Conservation (phyloP, 1,140 invertebrate genomes). For the Olivierus martensii region DNA sequence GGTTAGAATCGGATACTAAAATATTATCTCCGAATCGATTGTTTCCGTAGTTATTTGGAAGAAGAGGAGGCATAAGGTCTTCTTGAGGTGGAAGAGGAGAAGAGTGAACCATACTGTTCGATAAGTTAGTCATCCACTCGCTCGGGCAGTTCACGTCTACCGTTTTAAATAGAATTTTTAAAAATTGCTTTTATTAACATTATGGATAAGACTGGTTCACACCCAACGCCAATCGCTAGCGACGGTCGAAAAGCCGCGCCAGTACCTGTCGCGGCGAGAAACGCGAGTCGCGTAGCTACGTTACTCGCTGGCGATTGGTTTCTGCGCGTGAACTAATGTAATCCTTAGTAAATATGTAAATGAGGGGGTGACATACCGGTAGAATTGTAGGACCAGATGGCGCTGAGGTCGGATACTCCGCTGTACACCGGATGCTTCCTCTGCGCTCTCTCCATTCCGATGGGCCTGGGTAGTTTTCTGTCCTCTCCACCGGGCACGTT, state of each 20-base stretch:
- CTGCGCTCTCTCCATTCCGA: slow-evolving; percentile 26
- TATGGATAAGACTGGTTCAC: too few relatives aligned
- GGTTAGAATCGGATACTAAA: slow-evolving; percentile 7
- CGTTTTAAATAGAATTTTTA: neutral
- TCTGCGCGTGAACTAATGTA: neutral
- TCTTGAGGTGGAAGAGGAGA: slow-evolving; percentile 4
- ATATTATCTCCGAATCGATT: slow-evolving; percentile 8
- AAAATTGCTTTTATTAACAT: too few relatives aligned
- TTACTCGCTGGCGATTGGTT: too few relatives aligned
- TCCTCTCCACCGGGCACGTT: slow-evolving; percentile 15
- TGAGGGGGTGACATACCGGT: too few relatives aligned
- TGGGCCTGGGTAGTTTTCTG: slow-evolving; percentile 22
- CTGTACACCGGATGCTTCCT: neutral
- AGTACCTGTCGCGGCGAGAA: too few relatives aligned
- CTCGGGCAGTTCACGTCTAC: slow-evolving; percentile 4
- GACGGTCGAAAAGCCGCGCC: too few relatives aligned
- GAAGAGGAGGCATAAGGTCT: neutral
- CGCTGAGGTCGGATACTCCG: too few relatives aligned
- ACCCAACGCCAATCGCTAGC: too few relatives aligned
- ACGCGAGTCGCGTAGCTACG: too few relatives aligned
- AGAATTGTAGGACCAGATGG: too few relatives aligned
- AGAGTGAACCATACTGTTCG: slow-evolving; percentile 5
- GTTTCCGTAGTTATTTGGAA: slow-evolving; percentile 5
- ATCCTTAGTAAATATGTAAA: neutral
- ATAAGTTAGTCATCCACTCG: slow-evolving; percentile 5